Base-by-base conservation (phyloP, 2,113 vertebrate species). In the Podiceps cristatus region DNA sequence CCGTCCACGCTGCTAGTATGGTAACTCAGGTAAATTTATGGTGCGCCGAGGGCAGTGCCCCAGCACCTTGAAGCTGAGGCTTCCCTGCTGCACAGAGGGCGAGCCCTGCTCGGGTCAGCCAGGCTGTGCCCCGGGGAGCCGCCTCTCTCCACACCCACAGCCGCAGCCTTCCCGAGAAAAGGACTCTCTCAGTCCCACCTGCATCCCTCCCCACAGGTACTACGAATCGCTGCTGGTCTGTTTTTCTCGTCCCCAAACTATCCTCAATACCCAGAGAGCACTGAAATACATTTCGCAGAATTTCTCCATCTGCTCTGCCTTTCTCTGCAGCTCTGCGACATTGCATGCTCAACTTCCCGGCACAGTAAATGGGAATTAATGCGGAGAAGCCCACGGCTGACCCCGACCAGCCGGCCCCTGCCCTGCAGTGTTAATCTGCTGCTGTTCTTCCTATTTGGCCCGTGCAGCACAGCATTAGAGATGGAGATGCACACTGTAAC, bases 341-440 rank as follows among this genome's bases (percentile, higher is more conserved):
- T 1, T 27, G 53, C 68, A 67, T 3, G 7, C 63, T 71, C 92
- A 95, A 59, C 49, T 93, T 92, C 74, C 95, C 16, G 0, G 68
- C 74, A 91, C 62, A 27, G 66, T 18, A 63, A 93, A 73, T 49
- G 55, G 86, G 86, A 94, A 94, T 93, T 76, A 93, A 77, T 44
- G 75, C 0, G 0, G 60, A 63, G 74, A 19, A 83, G 62, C n/a
- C 74, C 85, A 37, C 0, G 6, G 53, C 74, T 73, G 74, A 66
- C 75, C 71, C 93, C 55, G 71, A 31, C 71, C 10, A 19, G 22
- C 67, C 31, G 1, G 86, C 25, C 88, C 52, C 79, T 88, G 82
- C 95, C 75, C 92, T 92, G 42, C 88, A 27, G 50, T 67, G 56
- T 37, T 68, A 63, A 73, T 59, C 47, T 84, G 67, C 63, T 83